Conservation (phyloP, 2,888 invertebrate genomes). For the Cataglyphis altisquamis region DNA sequence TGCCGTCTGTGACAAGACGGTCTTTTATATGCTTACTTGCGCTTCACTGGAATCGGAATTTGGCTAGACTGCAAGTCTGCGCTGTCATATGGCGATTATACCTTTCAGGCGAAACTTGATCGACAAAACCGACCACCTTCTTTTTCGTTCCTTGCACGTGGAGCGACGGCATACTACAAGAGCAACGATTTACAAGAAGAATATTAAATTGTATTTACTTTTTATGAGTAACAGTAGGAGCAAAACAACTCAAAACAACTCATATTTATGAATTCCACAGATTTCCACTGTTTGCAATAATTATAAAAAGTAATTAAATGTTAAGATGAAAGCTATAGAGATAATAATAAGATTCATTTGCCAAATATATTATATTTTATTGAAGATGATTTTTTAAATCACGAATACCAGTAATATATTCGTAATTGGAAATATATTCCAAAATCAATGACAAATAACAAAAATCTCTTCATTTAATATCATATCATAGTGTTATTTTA, state of each 20-base stretch:
- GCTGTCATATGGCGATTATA: constrained; percentile 73
- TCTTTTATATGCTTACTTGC: constrained; percentile 47
- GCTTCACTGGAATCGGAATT: constrained; percentile 72
- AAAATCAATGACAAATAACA: background rate
- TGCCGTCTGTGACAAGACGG: constrained; percentile 11
- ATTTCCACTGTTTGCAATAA: background rate
- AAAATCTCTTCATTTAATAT: no score
- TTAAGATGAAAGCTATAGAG: background rate
- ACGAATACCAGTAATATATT: background rate
- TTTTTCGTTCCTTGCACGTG: constrained; percentile 85
- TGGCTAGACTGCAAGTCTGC: constrained; percentile 59
- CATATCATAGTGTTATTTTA: background rate
- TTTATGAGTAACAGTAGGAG: background rate
- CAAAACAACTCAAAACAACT: background rate
- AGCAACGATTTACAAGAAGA: constrained; percentile 71
- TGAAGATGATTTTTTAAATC: background rate
- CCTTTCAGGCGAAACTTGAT: constrained; percentile 84
- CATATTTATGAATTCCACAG: background rate
- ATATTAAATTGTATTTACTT: constrained; percentile 30
- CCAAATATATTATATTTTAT: constrained; percentile 10
- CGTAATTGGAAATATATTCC: background rate
- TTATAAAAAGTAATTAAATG: background rate
- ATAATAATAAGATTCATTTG: background rate
- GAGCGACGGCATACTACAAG: constrained; percentile 85
- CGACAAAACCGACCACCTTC: constrained; percentile 86